Percentiles rank a stretch among this genome's conserved stretches.
These are phyloP conservation scores for Encarsia formosa DNA, from an alignment of 2,888 invertebrate species.

Conservation along the genomic window DNA sequence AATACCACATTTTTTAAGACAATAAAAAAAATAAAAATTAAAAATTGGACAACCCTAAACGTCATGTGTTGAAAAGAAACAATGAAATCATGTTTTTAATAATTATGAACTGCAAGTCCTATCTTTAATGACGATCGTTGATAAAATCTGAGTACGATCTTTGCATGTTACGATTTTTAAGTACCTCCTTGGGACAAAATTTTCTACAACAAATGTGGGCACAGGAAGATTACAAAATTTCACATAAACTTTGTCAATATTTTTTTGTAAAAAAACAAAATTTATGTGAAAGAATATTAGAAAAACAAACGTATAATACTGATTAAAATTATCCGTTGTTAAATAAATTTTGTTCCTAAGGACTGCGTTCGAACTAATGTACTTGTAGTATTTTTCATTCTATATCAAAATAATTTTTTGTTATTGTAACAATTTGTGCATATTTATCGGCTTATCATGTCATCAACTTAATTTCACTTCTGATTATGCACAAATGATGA, in stretches of 20 bases:
- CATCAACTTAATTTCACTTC: slow-evolving; percentile 13
- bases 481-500: slow-evolving; percentile 22
- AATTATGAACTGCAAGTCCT: slow-evolving; percentile 31
- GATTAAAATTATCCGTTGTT: background rate
- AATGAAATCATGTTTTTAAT: slow-evolving; percentile 21
- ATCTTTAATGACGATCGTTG: slow-evolving; percentile 24
- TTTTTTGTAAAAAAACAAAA: background rate
- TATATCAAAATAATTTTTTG: background rate
- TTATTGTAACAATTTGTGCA: slow-evolving; percentile 14
- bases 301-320: no score
- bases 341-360: slow-evolving; percentile 12
- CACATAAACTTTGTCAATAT: no score
- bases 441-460: slow-evolving; percentile 11
- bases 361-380: slow-evolving; percentile 3
- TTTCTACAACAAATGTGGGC: no score
- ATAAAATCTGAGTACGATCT: slow-evolving; percentile 17
- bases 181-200: slow-evolving; percentile 12
- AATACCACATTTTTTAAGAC: slow-evolving; percentile 20
- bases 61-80: slow-evolving; percentile 21
- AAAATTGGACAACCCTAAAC: slow-evolving; percentile 41
- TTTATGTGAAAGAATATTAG: no score
- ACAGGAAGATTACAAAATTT: no score
- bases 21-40: slow-evolving; percentile 23
- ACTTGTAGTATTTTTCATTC: slow-evolving; percentile 2
- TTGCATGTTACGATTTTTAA: background rate